These are phyloP conservation scores for Synanthedon andrenaeformis DNA, from an alignment of 2,888 invertebrate genomes.

Conservation along the genomic window DNA sequence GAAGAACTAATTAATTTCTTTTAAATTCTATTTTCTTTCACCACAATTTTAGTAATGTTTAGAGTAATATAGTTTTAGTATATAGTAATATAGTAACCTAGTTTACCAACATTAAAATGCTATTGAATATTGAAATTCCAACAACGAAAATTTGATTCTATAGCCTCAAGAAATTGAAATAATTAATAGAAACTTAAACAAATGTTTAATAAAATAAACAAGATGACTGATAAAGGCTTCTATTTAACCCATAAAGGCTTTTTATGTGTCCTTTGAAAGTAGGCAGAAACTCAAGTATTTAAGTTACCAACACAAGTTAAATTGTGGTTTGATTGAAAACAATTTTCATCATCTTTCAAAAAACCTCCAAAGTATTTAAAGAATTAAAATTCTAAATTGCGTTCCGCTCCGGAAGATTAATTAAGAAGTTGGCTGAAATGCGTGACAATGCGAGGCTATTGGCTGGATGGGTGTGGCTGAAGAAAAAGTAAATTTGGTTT, in stretches of 20 bases:
- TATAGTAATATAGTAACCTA: no score
- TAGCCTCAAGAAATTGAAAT: no score
- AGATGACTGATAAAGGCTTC: not conserved
- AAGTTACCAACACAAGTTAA: not conserved
- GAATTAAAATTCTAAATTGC: constrained; percentile 18
- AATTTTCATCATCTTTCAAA: constrained; percentile 7
- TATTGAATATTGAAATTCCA: no score
- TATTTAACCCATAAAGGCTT: not conserved
- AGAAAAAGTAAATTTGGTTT: no score
- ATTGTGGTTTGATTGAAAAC: not conserved
- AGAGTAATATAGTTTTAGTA: no score
- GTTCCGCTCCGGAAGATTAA: constrained; percentile 10
- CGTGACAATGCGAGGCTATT: no score
- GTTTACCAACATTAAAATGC: no score
- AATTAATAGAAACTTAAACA: not conserved
- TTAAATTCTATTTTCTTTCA: no score
- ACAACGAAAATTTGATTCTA: no score
- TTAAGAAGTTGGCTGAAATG: constrained; percentile 9
- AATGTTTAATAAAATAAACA: not conserved
- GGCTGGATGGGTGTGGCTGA: no score
- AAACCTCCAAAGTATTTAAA: constrained; percentile 10
- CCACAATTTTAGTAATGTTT: no score
- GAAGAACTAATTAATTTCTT: no score
- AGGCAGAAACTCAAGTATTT: not conserved
- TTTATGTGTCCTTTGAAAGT: not conserved